Base-by-base conservation (phyloP, 2,797 vertebrate genomes). In the Eutrigla gurnardus region DNA sequence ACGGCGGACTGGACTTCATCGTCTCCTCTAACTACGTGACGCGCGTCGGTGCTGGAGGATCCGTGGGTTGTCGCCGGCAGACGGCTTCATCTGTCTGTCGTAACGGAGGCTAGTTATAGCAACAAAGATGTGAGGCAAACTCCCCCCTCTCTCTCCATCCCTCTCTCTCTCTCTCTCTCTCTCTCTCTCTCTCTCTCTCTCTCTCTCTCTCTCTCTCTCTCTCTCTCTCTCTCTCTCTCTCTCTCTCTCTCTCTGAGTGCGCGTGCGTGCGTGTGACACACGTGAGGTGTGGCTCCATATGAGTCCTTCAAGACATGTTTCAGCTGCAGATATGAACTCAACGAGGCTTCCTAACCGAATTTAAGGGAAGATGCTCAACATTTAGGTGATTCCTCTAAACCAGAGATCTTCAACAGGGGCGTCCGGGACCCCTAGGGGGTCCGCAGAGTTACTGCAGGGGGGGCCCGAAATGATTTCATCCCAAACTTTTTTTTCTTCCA, bases 81-180 rank as follows among this genome's bases (percentile, higher is more conserved):
- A 85, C 65, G 46, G 71, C 52, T 85, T 76, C 82, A 70, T 77
- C 65, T 5, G 82, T 61, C 83, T 81, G 70, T 67, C 46, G 81
- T 42, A 63, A 52, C 76, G 12, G 65, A 81, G 79, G 73, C 45
- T 72, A 79, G 82, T 79, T 79, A 78, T 50, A 80, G 78, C 77
- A 57, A 70, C 65, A 52, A 77, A 59, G 75, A 86, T 83, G 79
- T 82, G 78, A 77, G 70, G 72, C 73, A 80, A 77, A 47, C 73
- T 67, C 66, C 42, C 37, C 77, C 67, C 73, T 50, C 68, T 53
- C 58, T 50, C 46, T 6, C 25, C 10, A 11, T 53, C 52, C 66
- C 73, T 47, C 35, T 53, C 78, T 70, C 67, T 37, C 70, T 58
- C 59, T 67, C 63, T 58, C 67, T 71, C 53, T 47, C 43, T 2